phyloP scores from a whole-genome alignment of 2,113 vertebrate species.

The Gavialis gangeticus region DNA sequence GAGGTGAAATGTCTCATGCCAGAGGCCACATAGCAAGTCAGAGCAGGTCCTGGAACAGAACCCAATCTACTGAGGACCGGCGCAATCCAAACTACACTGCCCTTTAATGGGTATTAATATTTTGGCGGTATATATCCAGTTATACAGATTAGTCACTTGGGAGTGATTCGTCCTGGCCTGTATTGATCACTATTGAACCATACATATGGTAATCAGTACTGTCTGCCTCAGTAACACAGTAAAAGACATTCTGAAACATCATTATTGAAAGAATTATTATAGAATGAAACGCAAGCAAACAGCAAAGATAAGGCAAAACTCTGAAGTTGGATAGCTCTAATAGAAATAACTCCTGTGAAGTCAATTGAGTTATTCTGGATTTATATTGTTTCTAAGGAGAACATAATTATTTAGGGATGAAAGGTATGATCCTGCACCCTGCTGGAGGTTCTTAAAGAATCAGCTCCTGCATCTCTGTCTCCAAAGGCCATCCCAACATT shows the following conservation, averaged over 20 bases:
- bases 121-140: neutral
- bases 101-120: accelerated
- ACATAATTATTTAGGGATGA: neutral
- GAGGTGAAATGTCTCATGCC: neutral
- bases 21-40: neutral
- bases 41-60: neutral
- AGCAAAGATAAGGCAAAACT: neutral
- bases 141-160: accelerated
- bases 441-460: neutral
- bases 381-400: neutral
- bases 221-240: neutral
- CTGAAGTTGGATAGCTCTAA: neutral
- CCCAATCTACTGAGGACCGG: neutral
- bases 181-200: neutral
- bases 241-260: neutral
- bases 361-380: neutral
- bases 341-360: neutral
- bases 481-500: neutral
- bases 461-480: neutral
- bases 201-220: neutral
- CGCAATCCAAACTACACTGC: neutral
- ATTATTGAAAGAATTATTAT: neutral
- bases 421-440: neutral
- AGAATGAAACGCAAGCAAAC: neutral
- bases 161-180: neutral